Evolutionary conservation across 2,797 vertebrate genomes (phyloP).

Genomic region (Sylvilagus floridanus): DNA sequence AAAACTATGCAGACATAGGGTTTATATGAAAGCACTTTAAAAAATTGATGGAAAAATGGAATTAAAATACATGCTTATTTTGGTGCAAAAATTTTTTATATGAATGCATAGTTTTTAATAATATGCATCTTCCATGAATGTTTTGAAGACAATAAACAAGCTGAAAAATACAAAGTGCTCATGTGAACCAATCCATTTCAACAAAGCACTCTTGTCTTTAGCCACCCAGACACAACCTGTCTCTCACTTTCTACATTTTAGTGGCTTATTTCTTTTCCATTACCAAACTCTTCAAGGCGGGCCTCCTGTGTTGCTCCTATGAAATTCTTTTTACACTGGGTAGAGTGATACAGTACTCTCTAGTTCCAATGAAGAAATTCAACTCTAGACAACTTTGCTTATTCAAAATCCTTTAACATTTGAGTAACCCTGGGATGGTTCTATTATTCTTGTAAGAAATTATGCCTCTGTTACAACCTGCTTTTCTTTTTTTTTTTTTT

Average conservation of each 20-base stretch:
- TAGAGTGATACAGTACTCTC: neutral
- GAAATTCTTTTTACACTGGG: neutral
- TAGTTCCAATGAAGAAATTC: neutral
- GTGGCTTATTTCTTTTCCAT: neutral
- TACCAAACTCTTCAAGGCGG: neutral
- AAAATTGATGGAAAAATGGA: too few species aligned
- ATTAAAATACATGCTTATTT: too few species aligned
- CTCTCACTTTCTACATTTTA: neutral
- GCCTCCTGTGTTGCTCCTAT: neutral
- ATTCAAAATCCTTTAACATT: neutral
- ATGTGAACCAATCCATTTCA: neutral
- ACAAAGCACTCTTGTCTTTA: neutral
- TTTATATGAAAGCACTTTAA: too few species aligned
- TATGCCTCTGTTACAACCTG: neutral
- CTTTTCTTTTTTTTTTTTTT: slow-evolving; percentile 27
- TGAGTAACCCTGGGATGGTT: slow-evolving; percentile 18
- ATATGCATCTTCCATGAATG: too few species aligned
- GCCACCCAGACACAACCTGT: neutral
- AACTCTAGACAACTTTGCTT: slow-evolving; percentile 1
- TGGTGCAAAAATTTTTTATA: too few species aligned
- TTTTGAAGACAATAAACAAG: neutral
- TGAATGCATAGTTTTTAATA: too few species aligned
- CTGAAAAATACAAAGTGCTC: neutral
- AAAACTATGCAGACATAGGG: neutral
- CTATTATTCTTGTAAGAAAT: slow-evolving; percentile 55